Evolutionary conservation across 2,888 invertebrate genomes (phyloP), one percentile per base, ranked within the genome.

Genomic region (Serrognathus titanus): DNA sequence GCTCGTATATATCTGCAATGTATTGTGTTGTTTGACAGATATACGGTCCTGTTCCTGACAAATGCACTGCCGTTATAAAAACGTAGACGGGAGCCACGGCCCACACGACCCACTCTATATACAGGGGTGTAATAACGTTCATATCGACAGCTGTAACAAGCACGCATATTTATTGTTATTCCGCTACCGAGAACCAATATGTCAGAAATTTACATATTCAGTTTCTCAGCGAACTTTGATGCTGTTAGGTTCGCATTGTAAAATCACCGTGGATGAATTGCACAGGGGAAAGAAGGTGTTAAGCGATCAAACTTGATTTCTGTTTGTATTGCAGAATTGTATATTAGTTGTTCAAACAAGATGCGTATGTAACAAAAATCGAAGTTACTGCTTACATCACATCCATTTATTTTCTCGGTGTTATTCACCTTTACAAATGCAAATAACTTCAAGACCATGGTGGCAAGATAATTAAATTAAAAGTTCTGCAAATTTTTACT

Each of bases 1-100:
- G 65, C 67, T 68, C 69, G 67, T 70, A 70, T 68, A 68, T 67
- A 69, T 69, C 49, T 65, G 64, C 67, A 65, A 61, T 58, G 70
- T 65, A 72, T 73, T 74, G 73, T 73, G 67, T 66, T 59, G 53
- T 65, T 64, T 71, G 75, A 74, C 74, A 74, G 73, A 75, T 71
- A 75, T 74, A 74, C 71, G 68, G 65, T 63, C 69, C 64, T 55
- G 63, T 62, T 60, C 68, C 65, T 73, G 75, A 75, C 73, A 75
- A 75, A 75, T 72, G 72, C 38, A 64, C 60, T 57, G 62, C 67
- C 65, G 67, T 68, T 69, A 65, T 61, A 70, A 71, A 73, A 74
- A 73, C 55, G 57, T 57, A 61, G 69, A 66, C 70, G 64, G 71
- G 71, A 71, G 70, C 71, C 60, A 57, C 71, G 57, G 65, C 73